A percentile compares a stretch with the other conserved stretches of the same genome.
These are phyloP conservation scores for Conomelus anceps DNA, from an alignment of 2,888 invertebrate genomes.

Conservation along the genomic window DNA sequence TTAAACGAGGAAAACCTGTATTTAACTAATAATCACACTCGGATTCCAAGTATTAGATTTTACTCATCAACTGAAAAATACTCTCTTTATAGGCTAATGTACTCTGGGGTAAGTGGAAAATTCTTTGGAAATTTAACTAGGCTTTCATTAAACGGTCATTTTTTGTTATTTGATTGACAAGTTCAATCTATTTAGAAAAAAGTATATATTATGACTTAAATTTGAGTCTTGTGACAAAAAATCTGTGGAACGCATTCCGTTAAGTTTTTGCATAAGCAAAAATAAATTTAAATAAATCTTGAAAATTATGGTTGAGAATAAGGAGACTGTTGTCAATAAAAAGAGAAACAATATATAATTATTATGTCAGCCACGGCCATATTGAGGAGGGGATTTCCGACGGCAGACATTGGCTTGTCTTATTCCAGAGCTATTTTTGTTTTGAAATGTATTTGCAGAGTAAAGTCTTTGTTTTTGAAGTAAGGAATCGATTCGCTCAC, in stretches of 20 bases:
- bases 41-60: too few species aligned
- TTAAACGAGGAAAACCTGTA: too few species aligned
- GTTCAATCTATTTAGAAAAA: neutral
- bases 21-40: too few species aligned
- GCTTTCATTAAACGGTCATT: too few species aligned
- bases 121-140: too few species aligned
- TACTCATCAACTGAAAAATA: too few species aligned
- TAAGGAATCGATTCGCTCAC: neutral
- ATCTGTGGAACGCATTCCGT: neutral
- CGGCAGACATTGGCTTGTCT: neutral
- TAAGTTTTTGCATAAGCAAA: neutral
- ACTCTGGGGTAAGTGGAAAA: too few species aligned
- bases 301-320: neutral
- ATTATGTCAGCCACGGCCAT: neutral
- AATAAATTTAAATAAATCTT: neutral
- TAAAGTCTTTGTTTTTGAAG: neutral
- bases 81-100: too few species aligned
- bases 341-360: neutral
- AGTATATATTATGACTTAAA: neutral
- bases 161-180: too few species aligned
- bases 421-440: neutral
- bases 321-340: neutral
- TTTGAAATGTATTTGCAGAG: neutral
- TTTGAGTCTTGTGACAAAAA: neutral
- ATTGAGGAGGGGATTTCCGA: neutral